A percentile compares a stretch with the other conserved stretches of the same genome.
phyloP scores from a whole-genome alignment of 2,888 invertebrate species.

The Trachelus iudaicus region DNA sequence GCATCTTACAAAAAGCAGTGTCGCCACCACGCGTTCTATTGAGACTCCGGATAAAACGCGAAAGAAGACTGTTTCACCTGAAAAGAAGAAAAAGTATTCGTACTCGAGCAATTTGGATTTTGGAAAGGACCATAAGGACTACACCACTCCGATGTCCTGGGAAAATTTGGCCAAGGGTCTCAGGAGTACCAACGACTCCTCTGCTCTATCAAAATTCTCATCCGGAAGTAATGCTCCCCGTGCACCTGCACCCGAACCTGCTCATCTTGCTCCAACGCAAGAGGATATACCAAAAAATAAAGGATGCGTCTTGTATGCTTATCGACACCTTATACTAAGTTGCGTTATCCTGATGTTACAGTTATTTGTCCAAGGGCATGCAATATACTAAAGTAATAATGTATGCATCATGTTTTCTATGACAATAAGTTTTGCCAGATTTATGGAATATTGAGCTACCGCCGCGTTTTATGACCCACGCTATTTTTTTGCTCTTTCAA shows the following conservation, averaged over 20 bases:
- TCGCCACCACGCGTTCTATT: conserved; percentile 23
- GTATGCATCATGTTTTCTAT: conserved; percentile 43
- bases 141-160: conserved; percentile 30
- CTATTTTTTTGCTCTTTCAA: neutral
- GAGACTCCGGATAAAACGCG: conserved; percentile 27
- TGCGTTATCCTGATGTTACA: neutral
- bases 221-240: neutral
- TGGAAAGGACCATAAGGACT: conserved; percentile 15
- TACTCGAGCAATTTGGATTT: conserved; percentile 1
- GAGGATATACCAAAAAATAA: conserved; percentile 18
- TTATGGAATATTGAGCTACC: conserved; percentile 13
- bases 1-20: conserved; percentile 31
- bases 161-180: conserved; percentile 30
- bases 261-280: conserved; percentile 40
- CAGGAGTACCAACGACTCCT: conserved; percentile 33
- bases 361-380: neutral
- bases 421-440: conserved; percentile 40
- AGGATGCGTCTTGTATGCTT: neutral
- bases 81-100: conserved; percentile 31
- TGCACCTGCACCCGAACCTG: conserved; percentile 34
- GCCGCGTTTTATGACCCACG: neutral
- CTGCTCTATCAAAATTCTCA: conserved; percentile 13
- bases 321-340: neutral
- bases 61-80: conserved; percentile 15
- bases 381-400: conserved; percentile 11